Evolutionary conservation across 2,113 vertebrate species (phyloP), one percentile per base, ranked within the genome.

Genomic region (Numenius arquata): DNA sequence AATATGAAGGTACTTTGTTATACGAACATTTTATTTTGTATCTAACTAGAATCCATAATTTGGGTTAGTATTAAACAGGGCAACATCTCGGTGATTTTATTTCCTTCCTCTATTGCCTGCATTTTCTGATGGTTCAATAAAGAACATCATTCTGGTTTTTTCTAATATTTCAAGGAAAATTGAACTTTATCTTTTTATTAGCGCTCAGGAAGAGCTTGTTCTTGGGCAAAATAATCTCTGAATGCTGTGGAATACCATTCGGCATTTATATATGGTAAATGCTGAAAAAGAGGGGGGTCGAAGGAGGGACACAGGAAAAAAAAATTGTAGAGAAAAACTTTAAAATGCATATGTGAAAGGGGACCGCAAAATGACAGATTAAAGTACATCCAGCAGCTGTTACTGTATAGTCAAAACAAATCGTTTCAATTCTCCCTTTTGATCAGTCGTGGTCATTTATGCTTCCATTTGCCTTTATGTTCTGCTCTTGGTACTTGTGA

Each of bases 401-500:
- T 85, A 66, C 27, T 80, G 32, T 61, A 30, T 5, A 91, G 93
- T 58, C 82, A 91, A 59, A 88, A 82, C 19, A 68, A 71, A 41
- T 53, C 27, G 26, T 56, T 93, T 81, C 32, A 12, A 41, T 56
- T 77, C 70, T 93, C 45, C 34, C 36, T 84, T 84, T 83, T 30
- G 67, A 41, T 97, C 96, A 95, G 70, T 93, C 48, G 3, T 90
- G 76, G 48, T 76, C 86, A 63, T 85, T 95, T 95, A 95, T 75
- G 52, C 72, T 97, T 83, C 89, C 90, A 15, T 96, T 97, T 72
- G 94, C 55, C 61, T 86, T 95, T 95, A 59, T 71, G 43, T 89
- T 95, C 91, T 83, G 79, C 48, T 98, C 98, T 91, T 97, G 97
- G 96, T 99, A 99, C 76, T 96, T 97, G 94, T 98, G 98, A n/a